phyloP scores from a whole-genome alignment of 2,797 vertebrate genomes.

The Sebastiscus albofasciatus region DNA sequence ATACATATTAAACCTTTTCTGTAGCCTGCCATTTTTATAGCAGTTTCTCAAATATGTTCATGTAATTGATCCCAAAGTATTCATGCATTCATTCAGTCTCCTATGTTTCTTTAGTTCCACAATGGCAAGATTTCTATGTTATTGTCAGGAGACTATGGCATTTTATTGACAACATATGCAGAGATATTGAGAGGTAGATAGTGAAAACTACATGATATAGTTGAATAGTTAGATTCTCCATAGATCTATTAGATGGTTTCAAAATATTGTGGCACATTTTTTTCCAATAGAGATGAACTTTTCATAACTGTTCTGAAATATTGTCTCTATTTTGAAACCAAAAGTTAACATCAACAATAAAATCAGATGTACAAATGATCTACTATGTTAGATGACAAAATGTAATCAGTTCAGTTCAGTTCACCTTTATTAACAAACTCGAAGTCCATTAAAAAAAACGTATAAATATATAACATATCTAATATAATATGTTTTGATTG shows the following conservation, averaged over 20 bases:
- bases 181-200: background rate
- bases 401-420: no score
- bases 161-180: background rate
- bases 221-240: accelerated
- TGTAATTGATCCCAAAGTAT: background rate
- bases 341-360: background rate
- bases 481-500: background rate
- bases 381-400: background rate
- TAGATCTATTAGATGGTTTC: no score
- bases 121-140: background rate
- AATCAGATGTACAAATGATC: background rate
- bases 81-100: background rate
- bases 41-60: background rate
- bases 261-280: no score
- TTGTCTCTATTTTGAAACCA: background rate
- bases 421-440: no score
- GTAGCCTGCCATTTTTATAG: background rate
- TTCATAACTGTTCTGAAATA: background rate
- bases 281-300: no score
- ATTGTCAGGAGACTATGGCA: background rate
- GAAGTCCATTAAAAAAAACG: no score
- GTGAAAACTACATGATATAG: no score
- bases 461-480: no score
- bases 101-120: background rate
- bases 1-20: background rate